Evolutionary conservation across 2,888 invertebrate species (phyloP), one percentile per base, ranked within the genome.

Genomic region (Napeogenes sylphis): DNA sequence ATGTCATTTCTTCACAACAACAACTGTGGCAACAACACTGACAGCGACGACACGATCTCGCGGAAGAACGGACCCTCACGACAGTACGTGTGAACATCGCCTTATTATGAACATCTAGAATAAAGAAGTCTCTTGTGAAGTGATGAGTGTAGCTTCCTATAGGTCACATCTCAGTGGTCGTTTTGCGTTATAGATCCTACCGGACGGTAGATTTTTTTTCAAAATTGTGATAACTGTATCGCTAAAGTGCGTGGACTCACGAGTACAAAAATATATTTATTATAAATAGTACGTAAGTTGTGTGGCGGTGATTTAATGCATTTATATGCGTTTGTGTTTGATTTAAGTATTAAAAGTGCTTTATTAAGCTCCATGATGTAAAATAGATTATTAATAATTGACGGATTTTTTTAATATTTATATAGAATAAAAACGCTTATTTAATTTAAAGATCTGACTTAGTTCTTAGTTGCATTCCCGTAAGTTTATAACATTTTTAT

Each of bases 1-100:
- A 93, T 94, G 91, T 93, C 94, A 57, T 93, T 93, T 82, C 84
- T 94, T 72, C 93, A 93, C 76, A 94, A 94, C 83, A 94, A 94
- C 85, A 94, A 93, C 74, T 84, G 83, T 67, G 78, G 77, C 42
- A 74, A 85, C 70, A 82, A 85, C 55, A 84, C 84, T 0, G 83
- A 79, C 66, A 85, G 84, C 57, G 90, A 89, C 47, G 88, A 86
- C 59, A 82, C 88, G 42, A 85, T 86, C 66, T 77, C 88, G 45
- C 83, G 88, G 67, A 90, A 90, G 71, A 89, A 88, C 65, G 86
- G 84, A 0, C 82, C 87, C 3, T 70, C 82, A 2, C 74, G 89
- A 59, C 90, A 89, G 65, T 90, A 90, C 64, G 88, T 90, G 72
- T 90, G 79, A 84, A 51, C 3, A 59, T 60, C 33, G 21, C 56